These are phyloP conservation scores for Chironomus striatipennis DNA, from an alignment of 1,140 invertebrate genomes.

Conservation along the genomic window DNA sequence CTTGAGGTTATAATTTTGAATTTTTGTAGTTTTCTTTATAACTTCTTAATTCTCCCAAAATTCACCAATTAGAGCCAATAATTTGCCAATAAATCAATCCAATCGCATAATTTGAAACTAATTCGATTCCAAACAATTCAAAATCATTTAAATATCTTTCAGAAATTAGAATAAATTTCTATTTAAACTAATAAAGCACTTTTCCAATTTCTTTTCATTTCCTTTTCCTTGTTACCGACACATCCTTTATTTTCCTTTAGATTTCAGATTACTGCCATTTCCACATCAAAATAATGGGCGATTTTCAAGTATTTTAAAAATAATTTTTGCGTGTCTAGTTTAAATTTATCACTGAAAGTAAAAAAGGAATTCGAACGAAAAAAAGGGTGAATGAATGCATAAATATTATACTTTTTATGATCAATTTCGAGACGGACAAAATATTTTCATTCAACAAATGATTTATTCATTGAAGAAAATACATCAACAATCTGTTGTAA, in stretches of 20 bases:
- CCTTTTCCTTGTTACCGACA: not conserved
- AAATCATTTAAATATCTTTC: too few relatives aligned
- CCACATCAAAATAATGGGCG: too few relatives aligned
- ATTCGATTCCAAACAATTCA: too few relatives aligned
- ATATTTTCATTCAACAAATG: not conserved
- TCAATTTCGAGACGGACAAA: not conserved
- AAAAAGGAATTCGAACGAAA: not conserved
- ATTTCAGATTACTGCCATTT: not conserved
- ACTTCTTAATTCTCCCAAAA: too few relatives aligned
- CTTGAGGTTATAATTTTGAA: too few relatives aligned
- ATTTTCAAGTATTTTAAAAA: not conserved
- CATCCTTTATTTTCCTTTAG: not conserved
- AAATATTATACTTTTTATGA: conserved; percentile 9
- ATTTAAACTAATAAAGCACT: not conserved
- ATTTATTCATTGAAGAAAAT: not conserved
- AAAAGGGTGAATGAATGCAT: not conserved
- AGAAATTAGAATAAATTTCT: too few relatives aligned
- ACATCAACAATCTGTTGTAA: conserved; percentile 19
- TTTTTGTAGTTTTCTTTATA: too few relatives aligned
- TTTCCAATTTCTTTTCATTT: not conserved
- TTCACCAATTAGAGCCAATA: too few relatives aligned
- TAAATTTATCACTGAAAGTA: conserved; percentile 2
- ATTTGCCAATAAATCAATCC: too few relatives aligned
- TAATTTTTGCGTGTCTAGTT: not conserved
- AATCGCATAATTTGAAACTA: too few relatives aligned